phyloP scores from a whole-genome alignment of 2,113 vertebrate species.

The Seriola aureovittata region DNA sequence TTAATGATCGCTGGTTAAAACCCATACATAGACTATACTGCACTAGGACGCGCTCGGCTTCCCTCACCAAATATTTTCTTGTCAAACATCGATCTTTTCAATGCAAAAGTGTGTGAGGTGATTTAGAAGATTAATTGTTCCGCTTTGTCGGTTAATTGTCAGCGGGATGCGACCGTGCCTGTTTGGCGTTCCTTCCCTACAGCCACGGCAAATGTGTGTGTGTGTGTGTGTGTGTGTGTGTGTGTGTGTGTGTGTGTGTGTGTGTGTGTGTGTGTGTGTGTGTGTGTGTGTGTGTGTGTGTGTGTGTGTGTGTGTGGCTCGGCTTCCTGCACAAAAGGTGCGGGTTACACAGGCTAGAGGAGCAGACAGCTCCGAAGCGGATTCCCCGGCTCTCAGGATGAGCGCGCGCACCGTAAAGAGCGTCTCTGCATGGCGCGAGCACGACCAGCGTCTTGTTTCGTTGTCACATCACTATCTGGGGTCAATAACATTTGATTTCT shows the following conservation, averaged over 20 bases:
- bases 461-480: not conserved
- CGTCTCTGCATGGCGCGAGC: slow-evolving; percentile 45
- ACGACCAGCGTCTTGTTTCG: slow-evolving; percentile 2
- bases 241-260: slow-evolving; percentile 23
- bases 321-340: slow-evolving; percentile 77
- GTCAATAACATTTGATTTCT: not conserved
- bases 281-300: slow-evolving; percentile 31
- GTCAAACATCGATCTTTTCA: not conserved
- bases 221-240: no score
- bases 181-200: slow-evolving; percentile 26
- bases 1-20: slow-evolving; percentile 47
- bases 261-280: slow-evolving; percentile 27
- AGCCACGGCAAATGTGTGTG: not conserved
- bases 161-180: slow-evolving; percentile 19
- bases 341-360: slow-evolving; percentile 38
- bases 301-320: slow-evolving; percentile 28
- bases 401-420: slow-evolving; percentile 50
- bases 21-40: not conserved
- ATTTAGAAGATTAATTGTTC: not conserved
- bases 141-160: not conserved
- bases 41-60: slow-evolving; percentile 29
- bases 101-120: slow-evolving; percentile 7
- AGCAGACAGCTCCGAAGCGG: slow-evolving; percentile 55
- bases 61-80: not conserved
- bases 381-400: slow-evolving; percentile 45